Conservation (phyloP, 2,113 vertebrate species). For the Microtus pennsylvanicus region DNA sequence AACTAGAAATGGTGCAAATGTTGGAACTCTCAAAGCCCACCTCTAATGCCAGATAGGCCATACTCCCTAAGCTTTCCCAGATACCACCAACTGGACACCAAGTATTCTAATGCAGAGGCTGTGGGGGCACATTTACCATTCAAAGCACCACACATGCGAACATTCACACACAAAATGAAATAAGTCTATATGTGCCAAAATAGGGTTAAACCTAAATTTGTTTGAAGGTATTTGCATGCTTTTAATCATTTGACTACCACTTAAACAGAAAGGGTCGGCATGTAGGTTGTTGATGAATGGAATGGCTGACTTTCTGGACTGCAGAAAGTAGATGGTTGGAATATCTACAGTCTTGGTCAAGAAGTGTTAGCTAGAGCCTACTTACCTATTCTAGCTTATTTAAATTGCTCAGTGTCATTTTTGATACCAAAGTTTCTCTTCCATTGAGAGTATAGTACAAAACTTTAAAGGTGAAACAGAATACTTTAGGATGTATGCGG, state of each 20-base stretch:
- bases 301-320: slow-evolving; percentile 9
- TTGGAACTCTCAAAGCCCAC: neutral
- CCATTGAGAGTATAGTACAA: slow-evolving; percentile 5
- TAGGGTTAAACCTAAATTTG: slow-evolving; percentile 30
- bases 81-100: neutral
- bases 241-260: neutral
- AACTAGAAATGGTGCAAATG: neutral
- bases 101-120: neutral
- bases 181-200: neutral
- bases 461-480: slow-evolving; percentile 54
- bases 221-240: neutral
- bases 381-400: neutral
- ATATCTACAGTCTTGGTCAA: neutral
- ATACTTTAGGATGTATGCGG: neutral
- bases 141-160: neutral
- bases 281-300: neutral
- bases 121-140: neutral
- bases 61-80: neutral
- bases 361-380: neutral
- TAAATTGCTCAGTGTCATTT: slow-evolving; percentile 26
- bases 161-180: neutral
- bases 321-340: neutral
- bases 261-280: slow-evolving; percentile 5
- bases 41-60: neutral
- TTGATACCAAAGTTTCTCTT: slow-evolving; percentile 6